Base-by-base conservation (phyloP, 1,140 invertebrate species). In the Marisa cornuarietis region DNA sequence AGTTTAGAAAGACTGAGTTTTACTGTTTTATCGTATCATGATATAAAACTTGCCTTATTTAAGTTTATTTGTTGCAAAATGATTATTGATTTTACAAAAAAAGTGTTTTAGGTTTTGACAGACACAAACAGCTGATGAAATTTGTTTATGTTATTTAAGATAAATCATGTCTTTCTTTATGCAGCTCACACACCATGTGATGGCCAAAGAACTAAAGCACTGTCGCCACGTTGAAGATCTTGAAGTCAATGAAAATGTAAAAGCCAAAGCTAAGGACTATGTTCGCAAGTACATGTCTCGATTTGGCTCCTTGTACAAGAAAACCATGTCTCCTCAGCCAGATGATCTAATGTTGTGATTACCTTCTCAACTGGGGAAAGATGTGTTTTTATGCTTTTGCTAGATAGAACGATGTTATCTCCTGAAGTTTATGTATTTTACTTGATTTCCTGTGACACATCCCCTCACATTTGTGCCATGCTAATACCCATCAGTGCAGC, bases 241-340 rank as follows among this genome's bases (percentile, higher is more conserved):
- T 58, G 94, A 95, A 83, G 96, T 97, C 83, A 97, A 96, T 81
- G 96, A 98, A 78, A 97, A 96, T 81, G 97, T 99, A 0, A 99
- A 99, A 92, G 96, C 97, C 4, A 92, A 92, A 79, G 90, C 90
- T 26, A 96, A 95, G 90, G 97, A 98, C 90, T 99, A 96, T 91
- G 96, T 99, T 31, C 94, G 94, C 84, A 98, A 98, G 89, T 99
- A 99, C 90, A 99, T 99, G 97, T 93, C 93, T 14, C 97, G 97
- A 91, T 98, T 96, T 92, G 96, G 92, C 14, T 75, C 88, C 20
- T 79, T 88, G n/a, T 93, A 93, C 82, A 90, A 90, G 82, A 90
- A 88, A 65, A 71, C 68, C 11, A 24, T 18, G 22, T 79, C 77
- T 54, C 77, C 77, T 58, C 65, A 68, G 65, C 65, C 26, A 31